Evolutionary conservation across 2,888 invertebrate genomes (phyloP).

Genomic region (Gasteruption jaculator): DNA sequence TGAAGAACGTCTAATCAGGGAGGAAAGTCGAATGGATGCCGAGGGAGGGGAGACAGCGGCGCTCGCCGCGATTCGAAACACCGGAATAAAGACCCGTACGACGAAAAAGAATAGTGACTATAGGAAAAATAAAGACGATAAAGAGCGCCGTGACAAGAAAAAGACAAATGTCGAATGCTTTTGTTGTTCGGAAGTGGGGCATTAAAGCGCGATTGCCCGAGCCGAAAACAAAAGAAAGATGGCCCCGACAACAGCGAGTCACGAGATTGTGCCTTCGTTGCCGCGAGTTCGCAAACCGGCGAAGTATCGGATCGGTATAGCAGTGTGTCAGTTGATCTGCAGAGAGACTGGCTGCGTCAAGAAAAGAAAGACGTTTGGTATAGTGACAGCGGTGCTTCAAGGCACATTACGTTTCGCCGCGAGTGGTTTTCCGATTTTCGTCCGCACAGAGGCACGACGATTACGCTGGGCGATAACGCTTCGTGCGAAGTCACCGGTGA

Average conservation of each 20-base stretch:
- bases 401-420: slow-evolving; percentile 19
- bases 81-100: not conserved
- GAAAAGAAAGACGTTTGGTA: slow-evolving; percentile 21
- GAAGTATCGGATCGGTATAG: too few relatives aligned
- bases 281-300: too few relatives aligned
- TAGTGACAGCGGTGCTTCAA: slow-evolving; percentile 25
- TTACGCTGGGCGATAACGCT: slow-evolving; percentile 23
- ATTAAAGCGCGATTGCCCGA: slow-evolving; percentile 16
- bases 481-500: slow-evolving; percentile 7
- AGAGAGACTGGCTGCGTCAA: too few relatives aligned
- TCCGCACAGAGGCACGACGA: not conserved
- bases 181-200: slow-evolving; percentile 20
- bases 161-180: slow-evolving; percentile 18
- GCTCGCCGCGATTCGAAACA: too few relatives aligned
- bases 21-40: too few relatives aligned
- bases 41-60: too few relatives aligned
- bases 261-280: too few relatives aligned
- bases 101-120: slow-evolving; percentile 6
- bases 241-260: too few relatives aligned
- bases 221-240: slow-evolving; percentile 1
- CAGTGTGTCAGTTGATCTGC: too few relatives aligned
- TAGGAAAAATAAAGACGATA: not conserved
- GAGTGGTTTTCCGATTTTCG: slow-evolving; percentile 25
- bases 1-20: slow-evolving; percentile 23
- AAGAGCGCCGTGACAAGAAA: slow-evolving; percentile 4